Evolutionary conservation across 2,113 vertebrate genomes (phyloP).

Genomic region (Mungos mungo): DNA sequence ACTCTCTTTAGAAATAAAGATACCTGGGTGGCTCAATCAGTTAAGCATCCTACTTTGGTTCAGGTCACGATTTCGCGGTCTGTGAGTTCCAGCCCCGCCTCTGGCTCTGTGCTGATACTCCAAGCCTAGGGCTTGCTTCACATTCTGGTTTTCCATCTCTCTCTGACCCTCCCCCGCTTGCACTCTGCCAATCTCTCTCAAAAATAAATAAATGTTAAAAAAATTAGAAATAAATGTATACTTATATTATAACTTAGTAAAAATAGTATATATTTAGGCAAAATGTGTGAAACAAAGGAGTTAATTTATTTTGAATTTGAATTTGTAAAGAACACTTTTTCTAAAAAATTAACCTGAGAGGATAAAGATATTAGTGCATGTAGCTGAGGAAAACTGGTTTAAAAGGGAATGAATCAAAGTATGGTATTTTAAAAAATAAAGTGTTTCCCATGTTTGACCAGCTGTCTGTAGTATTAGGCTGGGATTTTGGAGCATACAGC

Average conservation of each 20-base stretch:
- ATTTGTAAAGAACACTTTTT: conserved; percentile 1
- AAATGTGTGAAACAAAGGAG: neutral
- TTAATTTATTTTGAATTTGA: neutral
- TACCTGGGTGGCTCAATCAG: too few relatives aligned
- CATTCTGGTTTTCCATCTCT: too few relatives aligned
- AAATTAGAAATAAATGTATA: conserved; percentile 7
- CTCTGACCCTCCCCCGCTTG: too few relatives aligned
- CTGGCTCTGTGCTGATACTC: too few relatives aligned
- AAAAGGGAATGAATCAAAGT: neutral
- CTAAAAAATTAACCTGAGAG: neutral
- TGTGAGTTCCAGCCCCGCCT: too few relatives aligned
- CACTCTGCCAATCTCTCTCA: too few relatives aligned
- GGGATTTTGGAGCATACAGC: fast-evolving
- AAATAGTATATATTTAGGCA: neutral
- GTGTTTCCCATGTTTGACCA: neutral
- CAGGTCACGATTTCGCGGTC: too few relatives aligned
- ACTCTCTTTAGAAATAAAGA: conserved; percentile 19
- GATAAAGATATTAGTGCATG: neutral
- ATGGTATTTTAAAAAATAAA: neutral
- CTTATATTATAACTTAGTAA: neutral
- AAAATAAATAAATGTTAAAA: too few relatives aligned
- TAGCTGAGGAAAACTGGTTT: neutral
- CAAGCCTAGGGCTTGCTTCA: too few relatives aligned
- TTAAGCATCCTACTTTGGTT: too few relatives aligned
- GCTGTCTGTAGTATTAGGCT: neutral